Evolutionary conservation across 2,888 invertebrate species (phyloP).

Genomic region (Scrobipalpa atriplicella): DNA sequence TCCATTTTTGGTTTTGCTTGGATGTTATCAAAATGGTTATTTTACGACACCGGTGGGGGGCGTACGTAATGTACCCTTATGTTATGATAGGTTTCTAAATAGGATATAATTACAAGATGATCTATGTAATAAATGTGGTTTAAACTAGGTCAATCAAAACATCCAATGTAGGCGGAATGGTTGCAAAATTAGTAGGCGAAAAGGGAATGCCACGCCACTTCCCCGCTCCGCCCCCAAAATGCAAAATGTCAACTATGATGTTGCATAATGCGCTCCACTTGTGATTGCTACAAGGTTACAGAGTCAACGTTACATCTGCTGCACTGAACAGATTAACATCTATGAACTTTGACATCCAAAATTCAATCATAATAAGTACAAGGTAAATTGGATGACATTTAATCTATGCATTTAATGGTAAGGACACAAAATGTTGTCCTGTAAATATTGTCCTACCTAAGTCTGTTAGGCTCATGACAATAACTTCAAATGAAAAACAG

Average conservation of each 20-base stretch:
- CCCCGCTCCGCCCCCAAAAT: constrained; percentile 52
- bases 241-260: constrained; percentile 73
- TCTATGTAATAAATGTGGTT: not conserved
- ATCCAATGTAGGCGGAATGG: constrained; percentile 30
- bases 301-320: constrained; percentile 41
- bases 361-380: not conserved
- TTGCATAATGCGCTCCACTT: constrained; percentile 68
- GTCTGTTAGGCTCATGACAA: too few species aligned
- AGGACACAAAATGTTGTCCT: too few species aligned
- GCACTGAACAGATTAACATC: constrained; percentile 36
- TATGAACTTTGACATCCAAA: constrained; percentile 6
- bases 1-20: not conserved
- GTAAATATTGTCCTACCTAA: too few species aligned
- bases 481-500: too few species aligned
- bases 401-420: not conserved
- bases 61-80: not conserved
- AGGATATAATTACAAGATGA: too few species aligned
- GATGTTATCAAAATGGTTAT: not conserved
- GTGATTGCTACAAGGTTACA: constrained; percentile 68
- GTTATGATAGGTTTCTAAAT: not conserved
- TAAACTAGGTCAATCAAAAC: not conserved
- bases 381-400: not conserved
- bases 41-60: not conserved
- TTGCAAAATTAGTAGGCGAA: constrained; percentile 61
- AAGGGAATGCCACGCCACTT: constrained; percentile 57